Base-by-base conservation (phyloP, 2,797 vertebrate genomes). In the Clarias fuscus region DNA sequence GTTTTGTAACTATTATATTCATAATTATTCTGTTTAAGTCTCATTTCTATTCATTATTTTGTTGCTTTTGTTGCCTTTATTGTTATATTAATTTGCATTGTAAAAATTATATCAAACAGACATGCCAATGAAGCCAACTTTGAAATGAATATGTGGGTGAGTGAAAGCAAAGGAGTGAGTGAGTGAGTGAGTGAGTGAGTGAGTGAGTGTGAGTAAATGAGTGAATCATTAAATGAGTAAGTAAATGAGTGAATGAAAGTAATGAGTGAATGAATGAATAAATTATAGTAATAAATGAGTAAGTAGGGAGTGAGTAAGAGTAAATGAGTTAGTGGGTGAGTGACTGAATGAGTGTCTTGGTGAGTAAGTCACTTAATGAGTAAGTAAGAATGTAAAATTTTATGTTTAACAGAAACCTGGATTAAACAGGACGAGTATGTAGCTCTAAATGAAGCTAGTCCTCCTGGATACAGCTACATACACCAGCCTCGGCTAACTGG, bases 261-360 rank as follows among this genome's bases (percentile, higher is more conserved):
- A 8, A 1, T 43, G 7, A 24, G 4, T 43, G 24, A 48, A n/a
- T 56, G n/a, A 68, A 8, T 56, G 17, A 33, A 27, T 30, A 20
- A 62, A 10, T 79, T 3, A 30, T 17, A 56, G 22, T 53, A n/a
- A 7, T 64, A 64, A 22, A n/a, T 75, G 53, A 3, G n/a, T 58
- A 11, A 5, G 43, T 27, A 11, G 2, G 43, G 11, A 37, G 22
- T 43, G 10, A 20, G 8, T 37, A 73, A 13, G 5, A 67, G 37
- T 81, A 6, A 43, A n/a, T 64, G 43, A 71, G 7, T 62, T 82
- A 88, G 43, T 58, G 80, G 67, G 4, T 13, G 79, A 85, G 4
- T 40, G 73, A 84, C n/a, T 67, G 88, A 61, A 84, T 48, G 78
- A 85, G 27, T 14, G 76, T 53, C 48, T 53, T 53, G 87, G 83